Base-by-base conservation (phyloP, 2,888 invertebrate genomes). In the Capitulum mitella region DNA sequence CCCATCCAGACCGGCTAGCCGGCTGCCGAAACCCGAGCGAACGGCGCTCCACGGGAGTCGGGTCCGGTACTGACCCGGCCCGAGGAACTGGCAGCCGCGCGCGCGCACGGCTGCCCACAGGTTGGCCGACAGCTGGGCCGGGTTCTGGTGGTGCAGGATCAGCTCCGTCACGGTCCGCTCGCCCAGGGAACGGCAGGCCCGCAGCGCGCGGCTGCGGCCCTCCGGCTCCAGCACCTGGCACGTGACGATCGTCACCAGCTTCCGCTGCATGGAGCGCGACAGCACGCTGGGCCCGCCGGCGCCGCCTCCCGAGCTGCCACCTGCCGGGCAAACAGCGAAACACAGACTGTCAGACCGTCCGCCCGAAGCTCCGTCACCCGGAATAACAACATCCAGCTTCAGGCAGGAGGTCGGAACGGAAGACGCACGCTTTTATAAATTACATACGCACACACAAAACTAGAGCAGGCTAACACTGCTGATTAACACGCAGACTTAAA, bases 31-130 rank as follows among this genome's bases (percentile, higher is more conserved):
- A n/a, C n/a, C n/a, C n/a, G n/a, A n/a, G n/a, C n/a, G n/a, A n/a
- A n/a, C n/a, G n/a, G n/a, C n/a, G n/a, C n/a, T n/a, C n/a, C n/a
- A n/a, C n/a, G n/a, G n/a, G n/a, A n/a, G 40, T 32, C n/a, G 32
- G 8, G 40, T 26, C n/a, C n/a, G 16, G 14, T 19, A 14, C 79
- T 78, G 46, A 82, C 81, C 90, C 82, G 98, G 98, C 14, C 98
- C 98, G 48, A 98, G 90, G 87, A 99, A 98, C 87, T 99, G 98
- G 85, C 98, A 99, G 78, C 98, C 98, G 79, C 98, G 90, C 0
- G 96, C 94, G 76, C 98, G 88, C 19, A 98, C 97, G 43, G 98
- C 97, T 70, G 97, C 96, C 98, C 98, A 98, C 74, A 98, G 87
- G 86, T 97, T 96, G 14, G 97, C 94, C 80, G 92, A 92, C 75